phyloP scores from a whole-genome alignment of 2,797 vertebrate species.

The Saxicola maurus region DNA sequence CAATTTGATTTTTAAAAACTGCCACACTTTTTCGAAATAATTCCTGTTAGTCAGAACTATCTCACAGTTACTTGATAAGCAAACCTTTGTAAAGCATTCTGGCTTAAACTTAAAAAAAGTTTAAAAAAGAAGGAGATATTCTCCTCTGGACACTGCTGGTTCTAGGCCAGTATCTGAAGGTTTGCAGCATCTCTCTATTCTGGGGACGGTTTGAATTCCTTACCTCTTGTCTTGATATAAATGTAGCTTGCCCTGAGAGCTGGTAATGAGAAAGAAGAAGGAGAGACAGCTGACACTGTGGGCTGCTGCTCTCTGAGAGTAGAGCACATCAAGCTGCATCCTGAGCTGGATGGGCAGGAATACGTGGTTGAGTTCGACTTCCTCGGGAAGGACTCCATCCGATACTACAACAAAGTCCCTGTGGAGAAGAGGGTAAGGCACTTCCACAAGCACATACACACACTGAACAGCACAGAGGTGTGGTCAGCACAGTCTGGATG shows the following conservation, averaged over 20 bases:
- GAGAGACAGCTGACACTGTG: conserved; percentile 93
- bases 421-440: conserved; percentile 92
- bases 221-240: background rate
- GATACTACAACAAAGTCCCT: conserved; percentile 97
- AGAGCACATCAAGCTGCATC: conserved; percentile 90
- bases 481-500: background rate
- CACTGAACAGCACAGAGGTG: background rate
- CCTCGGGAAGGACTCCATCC: conserved; percentile 94
- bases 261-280: conserved; percentile 95
- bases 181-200: background rate
- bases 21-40: background rate
- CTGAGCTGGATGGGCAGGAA: conserved; percentile 91
- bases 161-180: background rate
- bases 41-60: background rate
- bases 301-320: conserved; percentile 95
- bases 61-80: background rate
- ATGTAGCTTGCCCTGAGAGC: conserved; percentile 89
- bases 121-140: background rate
- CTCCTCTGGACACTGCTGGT: background rate
- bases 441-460: background rate
- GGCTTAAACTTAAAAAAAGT: background rate
- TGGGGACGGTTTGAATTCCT: background rate
- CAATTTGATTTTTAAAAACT: background rate
- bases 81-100: background rate
- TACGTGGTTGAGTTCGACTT: conserved; percentile 96